phyloP scores from a whole-genome alignment of 1,140 invertebrate genomes.

The Proales similis region DNA sequence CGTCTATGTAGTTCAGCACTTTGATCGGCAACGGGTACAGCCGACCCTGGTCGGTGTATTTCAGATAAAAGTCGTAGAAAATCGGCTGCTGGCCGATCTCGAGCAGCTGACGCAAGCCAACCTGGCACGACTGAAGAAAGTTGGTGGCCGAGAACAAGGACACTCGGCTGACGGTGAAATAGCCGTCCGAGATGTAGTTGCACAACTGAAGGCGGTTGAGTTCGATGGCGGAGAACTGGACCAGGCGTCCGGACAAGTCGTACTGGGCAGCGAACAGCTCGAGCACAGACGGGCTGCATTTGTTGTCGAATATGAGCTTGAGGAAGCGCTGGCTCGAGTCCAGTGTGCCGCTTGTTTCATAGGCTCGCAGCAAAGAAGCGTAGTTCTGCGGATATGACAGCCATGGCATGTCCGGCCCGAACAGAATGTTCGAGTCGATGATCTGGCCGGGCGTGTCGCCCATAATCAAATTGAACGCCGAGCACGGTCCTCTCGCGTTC shows the following conservation, averaged over 20 bases:
- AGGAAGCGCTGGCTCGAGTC: constrained; percentile 46
- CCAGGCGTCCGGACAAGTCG: constrained; percentile 42
- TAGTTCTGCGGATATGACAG: constrained; percentile 54
- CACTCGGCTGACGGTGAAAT: constrained; percentile 52
- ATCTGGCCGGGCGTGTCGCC: constrained; percentile 39
- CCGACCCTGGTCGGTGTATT: constrained; percentile 49
- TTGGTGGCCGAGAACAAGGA: constrained; percentile 56
- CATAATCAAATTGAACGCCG: constrained; percentile 47
- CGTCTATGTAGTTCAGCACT: constrained; percentile 46
- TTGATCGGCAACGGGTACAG: constrained; percentile 59
- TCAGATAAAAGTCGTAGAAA: constrained; percentile 58
- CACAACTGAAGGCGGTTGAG: constrained; percentile 45
- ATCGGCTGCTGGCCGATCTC: constrained; percentile 48
- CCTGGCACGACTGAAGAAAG: constrained; percentile 52
- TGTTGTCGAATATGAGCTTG: constrained; percentile 40
- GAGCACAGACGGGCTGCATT: constrained; percentile 52
- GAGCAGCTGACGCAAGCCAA: constrained; percentile 53
- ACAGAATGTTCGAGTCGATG: neutral
- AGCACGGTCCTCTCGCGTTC: constrained; percentile 53
- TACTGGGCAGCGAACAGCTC: constrained; percentile 49
- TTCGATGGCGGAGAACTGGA: constrained; percentile 40
- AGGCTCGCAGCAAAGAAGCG: constrained; percentile 51
- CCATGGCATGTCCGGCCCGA: constrained; percentile 51
- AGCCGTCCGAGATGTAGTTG: constrained; percentile 45
- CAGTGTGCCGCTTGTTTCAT: constrained; percentile 55